Evolutionary conservation across 2,113 vertebrate genomes (phyloP), one percentile per base, ranked within the genome.

Genomic region (Syngnathus typhle): DNA sequence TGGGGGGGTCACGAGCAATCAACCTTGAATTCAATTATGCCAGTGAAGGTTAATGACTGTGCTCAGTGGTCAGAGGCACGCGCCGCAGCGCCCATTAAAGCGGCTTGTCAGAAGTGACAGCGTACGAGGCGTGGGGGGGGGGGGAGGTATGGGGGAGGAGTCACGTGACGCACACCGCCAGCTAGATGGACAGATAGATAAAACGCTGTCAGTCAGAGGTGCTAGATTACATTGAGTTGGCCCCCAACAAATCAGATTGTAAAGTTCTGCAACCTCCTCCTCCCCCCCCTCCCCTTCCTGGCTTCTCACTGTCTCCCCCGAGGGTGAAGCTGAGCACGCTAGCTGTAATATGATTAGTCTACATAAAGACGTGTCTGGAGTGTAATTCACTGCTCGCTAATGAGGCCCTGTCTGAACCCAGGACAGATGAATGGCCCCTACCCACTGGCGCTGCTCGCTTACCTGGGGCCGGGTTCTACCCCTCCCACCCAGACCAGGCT

Each of bases 1-100:
- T 89, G 92, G 89, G 63, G 1, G 93, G 95, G 95, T 98, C 96
- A 95, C 88, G 93, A 94, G 96, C 96, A 99, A 99, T 99, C 96
- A 98, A 98, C 96, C 96, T 97, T 96, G 95, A 97, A 99, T 99
- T 98, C 96, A 99, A 98, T 99, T 98, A 98, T 81, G 88, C 83
- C 90, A 95, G 94, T 95, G 96, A 98, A 98, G 95, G 96, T 97
- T 98, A 98, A 99, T 96, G 96, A 98, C 93, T 96, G 92, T 83
- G 94, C 91, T 91, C 92, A 91, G 92, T 95, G 95, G 95, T 95
- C 95, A 95, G 94, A 93, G 93, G 92, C 94, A 92, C 90, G 92
- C 90, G 85, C 92, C 90, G 92, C 92, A 83, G 90, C 81, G 91
- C 91, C 94, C 93, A 95, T 96, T 94, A 92, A 95, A 95, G 94